Percentiles rank a stretch among this genome's conserved stretches.
phyloP scores from a whole-genome alignment of 2,797 vertebrate species.

The Muscicapa comitata region DNA sequence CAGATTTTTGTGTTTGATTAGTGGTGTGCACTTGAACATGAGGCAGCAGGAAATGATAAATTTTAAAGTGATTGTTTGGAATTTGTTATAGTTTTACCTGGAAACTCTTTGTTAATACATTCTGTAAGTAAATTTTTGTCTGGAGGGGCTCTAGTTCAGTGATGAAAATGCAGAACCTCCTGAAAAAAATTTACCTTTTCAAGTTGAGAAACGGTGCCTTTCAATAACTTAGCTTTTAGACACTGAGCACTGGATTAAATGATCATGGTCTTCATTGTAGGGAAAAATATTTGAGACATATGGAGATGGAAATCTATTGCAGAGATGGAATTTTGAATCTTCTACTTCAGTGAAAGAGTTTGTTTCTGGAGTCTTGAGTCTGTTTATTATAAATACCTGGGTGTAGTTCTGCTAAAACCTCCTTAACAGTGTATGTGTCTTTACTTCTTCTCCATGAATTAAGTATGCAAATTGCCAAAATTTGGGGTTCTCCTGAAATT shows the following conservation, averaged over 20 bases:
- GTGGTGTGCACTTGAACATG: not conserved
- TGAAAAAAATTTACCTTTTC: not conserved
- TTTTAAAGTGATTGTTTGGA: not conserved
- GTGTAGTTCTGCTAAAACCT: not conserved
- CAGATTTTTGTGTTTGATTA: not conserved
- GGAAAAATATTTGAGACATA: not conserved
- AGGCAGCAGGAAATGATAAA: not conserved
- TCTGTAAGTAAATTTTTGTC: not conserved
- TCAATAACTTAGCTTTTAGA: not conserved
- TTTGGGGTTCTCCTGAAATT: not conserved
- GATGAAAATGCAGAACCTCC: not conserved
- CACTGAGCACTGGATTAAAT: not conserved
- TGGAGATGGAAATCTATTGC: not conserved
- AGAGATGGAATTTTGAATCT: not conserved
- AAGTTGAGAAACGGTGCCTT: not conserved
- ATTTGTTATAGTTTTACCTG: not conserved
- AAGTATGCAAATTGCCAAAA: not conserved
- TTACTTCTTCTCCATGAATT: not conserved
- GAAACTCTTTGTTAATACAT: not conserved
- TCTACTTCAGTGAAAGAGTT: not conserved
- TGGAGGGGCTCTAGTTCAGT: not conserved
- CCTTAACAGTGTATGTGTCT: not conserved
- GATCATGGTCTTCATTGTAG: not conserved
- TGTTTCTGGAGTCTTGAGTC: not conserved
- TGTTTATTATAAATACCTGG: not conserved